These are phyloP conservation scores for Dicerorhinus sumatrensis DNA, from an alignment of 2,113 vertebrate genomes.

Conservation along the genomic window DNA sequence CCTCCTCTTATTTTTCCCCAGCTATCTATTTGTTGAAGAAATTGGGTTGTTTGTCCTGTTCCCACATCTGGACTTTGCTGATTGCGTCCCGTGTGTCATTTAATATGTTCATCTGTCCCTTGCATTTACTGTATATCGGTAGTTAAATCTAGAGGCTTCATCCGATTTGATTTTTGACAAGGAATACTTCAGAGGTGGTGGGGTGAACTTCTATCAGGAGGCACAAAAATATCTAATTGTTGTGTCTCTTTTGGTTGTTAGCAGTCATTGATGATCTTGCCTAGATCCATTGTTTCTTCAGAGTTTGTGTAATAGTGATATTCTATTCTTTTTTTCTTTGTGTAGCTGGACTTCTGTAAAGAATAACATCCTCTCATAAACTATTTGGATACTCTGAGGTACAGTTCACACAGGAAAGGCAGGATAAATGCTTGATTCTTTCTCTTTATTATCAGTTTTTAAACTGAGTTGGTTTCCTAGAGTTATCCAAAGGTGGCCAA, in stretches of 20 bases:
- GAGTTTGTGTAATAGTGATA: background rate
- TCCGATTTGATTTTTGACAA: constrained; percentile 15
- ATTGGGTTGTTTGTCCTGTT: background rate
- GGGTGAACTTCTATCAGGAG: background rate
- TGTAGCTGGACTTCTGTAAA: background rate
- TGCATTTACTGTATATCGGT: background rate
- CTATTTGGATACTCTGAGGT: background rate
- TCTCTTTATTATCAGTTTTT: constrained; percentile 27
- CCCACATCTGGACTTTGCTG: background rate
- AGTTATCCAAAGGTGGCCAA: background rate
- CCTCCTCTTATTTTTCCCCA: background rate
- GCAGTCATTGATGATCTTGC: background rate
- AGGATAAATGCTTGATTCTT: constrained; percentile 44
- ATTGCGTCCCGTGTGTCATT: background rate
- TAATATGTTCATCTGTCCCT: background rate
- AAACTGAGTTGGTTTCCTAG: constrained; percentile 49
- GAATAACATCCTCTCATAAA: constrained; percentile 8
- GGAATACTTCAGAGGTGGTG: background rate
- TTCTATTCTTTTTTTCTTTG: background rate
- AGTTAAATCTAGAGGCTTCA: background rate
- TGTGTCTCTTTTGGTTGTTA: background rate
- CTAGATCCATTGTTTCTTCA: background rate
- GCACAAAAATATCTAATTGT: background rate
- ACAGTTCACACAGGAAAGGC: background rate
- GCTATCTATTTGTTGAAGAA: background rate